Evolutionary conservation across 1,140 invertebrate genomes (phyloP).

Genomic region (Pseudomyrmex pallidus): DNA sequence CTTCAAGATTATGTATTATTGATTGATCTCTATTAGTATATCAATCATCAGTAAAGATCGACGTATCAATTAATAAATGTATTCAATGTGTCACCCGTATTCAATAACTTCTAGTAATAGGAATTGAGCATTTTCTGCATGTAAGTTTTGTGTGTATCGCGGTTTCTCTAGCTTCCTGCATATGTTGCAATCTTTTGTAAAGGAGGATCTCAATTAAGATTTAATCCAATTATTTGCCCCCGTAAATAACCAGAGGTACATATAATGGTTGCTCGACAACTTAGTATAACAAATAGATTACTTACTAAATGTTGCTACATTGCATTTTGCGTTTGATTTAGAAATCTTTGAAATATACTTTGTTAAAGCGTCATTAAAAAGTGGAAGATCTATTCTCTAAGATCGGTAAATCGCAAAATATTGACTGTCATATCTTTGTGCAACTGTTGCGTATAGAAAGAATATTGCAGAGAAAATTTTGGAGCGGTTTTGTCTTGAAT

Average conservation of each 20-base stretch:
- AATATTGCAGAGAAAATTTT: too few species aligned
- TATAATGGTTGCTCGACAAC: neutral
- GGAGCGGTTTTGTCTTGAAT: too few species aligned
- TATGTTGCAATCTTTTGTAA: conserved; percentile 1
- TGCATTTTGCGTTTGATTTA: neutral
- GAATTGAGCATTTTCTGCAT: neutral
- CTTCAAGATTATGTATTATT: too few species aligned
- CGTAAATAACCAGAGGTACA: neutral
- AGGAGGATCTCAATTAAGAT: neutral
- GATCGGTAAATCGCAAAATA: too few species aligned
- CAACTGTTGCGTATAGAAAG: too few species aligned
- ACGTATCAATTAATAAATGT: too few species aligned
- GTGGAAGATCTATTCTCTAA: neutral
- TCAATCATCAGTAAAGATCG: too few species aligned
- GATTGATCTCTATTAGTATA: too few species aligned
- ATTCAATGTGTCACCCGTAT: too few species aligned
- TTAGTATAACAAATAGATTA: neutral
- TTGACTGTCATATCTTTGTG: too few species aligned
- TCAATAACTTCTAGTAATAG: too few species aligned
- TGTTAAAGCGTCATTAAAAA: neutral
- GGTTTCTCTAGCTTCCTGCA: neutral
- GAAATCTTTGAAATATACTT: neutral
- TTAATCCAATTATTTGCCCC: neutral
- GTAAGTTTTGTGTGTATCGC: neutral
- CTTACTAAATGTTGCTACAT: neutral